phyloP scores from a whole-genome alignment of 2,797 vertebrate genomes.

The Mastacembelus armatus region DNA sequence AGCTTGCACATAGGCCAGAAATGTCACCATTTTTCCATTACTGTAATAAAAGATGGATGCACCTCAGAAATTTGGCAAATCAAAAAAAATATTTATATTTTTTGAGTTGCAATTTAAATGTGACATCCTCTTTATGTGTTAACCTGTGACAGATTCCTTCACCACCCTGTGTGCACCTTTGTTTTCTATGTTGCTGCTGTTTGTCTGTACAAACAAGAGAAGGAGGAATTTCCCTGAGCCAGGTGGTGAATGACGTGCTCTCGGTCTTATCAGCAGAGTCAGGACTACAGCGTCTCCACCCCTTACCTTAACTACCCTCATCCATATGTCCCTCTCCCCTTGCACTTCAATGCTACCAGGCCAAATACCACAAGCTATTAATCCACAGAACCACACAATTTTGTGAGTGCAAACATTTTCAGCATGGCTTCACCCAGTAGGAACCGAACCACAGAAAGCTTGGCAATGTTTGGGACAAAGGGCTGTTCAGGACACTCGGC shows the following conservation, averaged over 20 bases:
- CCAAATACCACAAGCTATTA: conserved; percentile 47
- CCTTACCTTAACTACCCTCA: conserved; percentile 1
- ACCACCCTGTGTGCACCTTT: neutral
- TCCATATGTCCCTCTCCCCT: conserved; percentile 43
- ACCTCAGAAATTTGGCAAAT: neutral
- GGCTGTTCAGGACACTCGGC: conserved; percentile 43
- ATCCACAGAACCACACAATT: conserved; percentile 27
- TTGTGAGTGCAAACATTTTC: conserved; percentile 56
- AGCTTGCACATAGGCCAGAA: neutral
- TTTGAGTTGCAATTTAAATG: neutral
- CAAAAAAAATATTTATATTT: too few relatives aligned
- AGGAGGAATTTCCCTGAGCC: conserved; percentile 58
- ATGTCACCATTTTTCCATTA: neutral
- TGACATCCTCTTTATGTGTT: neutral
- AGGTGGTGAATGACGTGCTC: conserved; percentile 53
- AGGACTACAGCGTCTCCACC: conserved; percentile 12
- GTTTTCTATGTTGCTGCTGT: conserved; percentile 8
- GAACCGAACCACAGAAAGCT: conserved; percentile 49
- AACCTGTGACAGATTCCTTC: neutral
- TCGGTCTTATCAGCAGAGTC: conserved; percentile 18
- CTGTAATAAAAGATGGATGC: neutral
- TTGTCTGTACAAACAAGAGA: neutral
- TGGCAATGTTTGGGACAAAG: conserved; percentile 41
- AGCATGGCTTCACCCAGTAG: conserved; percentile 63
- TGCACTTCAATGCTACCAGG: neutral